A percentile compares a stretch with the other conserved stretches of the same genome.
These are phyloP conservation scores for Chrysaora quinquecirrha DNA, from an alignment of 30 jellyfish, hydroid and myxozoan species.

Conservation along the genomic window DNA sequence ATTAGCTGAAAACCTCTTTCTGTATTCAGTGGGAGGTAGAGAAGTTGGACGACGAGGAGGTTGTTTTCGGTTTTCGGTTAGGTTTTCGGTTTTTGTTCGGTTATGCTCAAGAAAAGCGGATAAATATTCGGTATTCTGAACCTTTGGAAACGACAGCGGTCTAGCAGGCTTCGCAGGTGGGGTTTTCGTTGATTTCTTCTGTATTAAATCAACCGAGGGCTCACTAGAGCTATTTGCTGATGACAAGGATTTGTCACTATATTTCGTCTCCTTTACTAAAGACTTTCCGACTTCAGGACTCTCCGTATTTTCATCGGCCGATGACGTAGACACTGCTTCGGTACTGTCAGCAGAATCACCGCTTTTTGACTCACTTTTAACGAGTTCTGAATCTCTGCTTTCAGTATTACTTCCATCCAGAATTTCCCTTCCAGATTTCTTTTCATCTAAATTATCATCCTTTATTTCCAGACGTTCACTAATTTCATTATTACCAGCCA, in stretches of 20 bases:
- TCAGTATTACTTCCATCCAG: too few species aligned
- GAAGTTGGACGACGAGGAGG: slow-evolving; percentile 38
- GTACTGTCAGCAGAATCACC: neutral
- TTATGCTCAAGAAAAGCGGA: neutral
- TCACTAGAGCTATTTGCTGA: neutral
- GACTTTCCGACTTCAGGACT: neutral
- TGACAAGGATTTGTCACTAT: too few species aligned
- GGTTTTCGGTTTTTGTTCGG: neutral
- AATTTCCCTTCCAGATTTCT: too few species aligned
- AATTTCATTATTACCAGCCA: neutral
- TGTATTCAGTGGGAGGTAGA: neutral
- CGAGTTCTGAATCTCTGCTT: too few species aligned
- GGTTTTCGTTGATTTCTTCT: neutral
- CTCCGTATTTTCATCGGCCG: neutral
- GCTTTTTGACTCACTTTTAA: neutral
- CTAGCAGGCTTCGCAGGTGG: slow-evolving; percentile 46
- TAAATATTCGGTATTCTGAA: neutral
- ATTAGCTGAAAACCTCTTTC: neutral
- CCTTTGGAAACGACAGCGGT: slow-evolving; percentile 50
- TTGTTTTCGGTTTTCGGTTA: neutral
- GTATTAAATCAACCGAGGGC: neutral
- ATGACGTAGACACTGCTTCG: neutral
- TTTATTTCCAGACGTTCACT: neutral
- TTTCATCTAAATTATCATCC: too few species aligned
- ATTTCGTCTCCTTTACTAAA: too few species aligned